Base-by-base conservation (phyloP, 2,888 invertebrate genomes). In the Panopea generosa region DNA sequence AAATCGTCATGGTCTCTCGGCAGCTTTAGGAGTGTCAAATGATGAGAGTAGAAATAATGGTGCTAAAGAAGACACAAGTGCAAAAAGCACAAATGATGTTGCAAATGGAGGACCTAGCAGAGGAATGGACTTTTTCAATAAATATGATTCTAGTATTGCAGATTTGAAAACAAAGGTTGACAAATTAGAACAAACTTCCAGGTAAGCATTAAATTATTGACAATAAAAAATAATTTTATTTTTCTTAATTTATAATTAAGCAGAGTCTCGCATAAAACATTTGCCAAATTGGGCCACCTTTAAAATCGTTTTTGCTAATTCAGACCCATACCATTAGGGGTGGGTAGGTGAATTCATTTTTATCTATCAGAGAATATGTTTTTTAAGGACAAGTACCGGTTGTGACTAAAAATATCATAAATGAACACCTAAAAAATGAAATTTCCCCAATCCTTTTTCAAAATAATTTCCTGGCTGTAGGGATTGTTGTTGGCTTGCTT, bases 121-220 rank as follows among this genome's bases (percentile, higher is more conserved):
- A 7, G 82, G 74, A n/a, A 56, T 76, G 70, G 93, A 93, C 84
- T 93, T 93, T 83, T 89, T 93, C 49, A 90, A 88, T 59, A 90
- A 92, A 76, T 93, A 93, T 79, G 93, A 93, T 82, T 87, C 87
- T 65, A 90, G 90, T 65, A 91, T 93, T 56, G 93, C 93, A 53
- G 87, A 90, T 70, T 88, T 92, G 49, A 91, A 91, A 77, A 89
- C 87, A 22, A 91, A 92, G 81, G 91, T 93, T 3, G 86, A 91
- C 45, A 85, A 89, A 72, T 85, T 92, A 84, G 90, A 90, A 69
- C 81, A 86, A 55, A 85, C 86, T 69, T 87, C 90, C 18, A 86
- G 86, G 87, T 88, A 77, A 81, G 80, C 26, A 16, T 24, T 7
- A 56, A 26, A 40, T n/a, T 40, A 9, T 20, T n/a, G n/a, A n/a